Percentiles rank a stretch among this genome's conserved stretches.
phyloP scores from a whole-genome alignment of 2,888 invertebrate species.

The Dascillus cervinus region DNA sequence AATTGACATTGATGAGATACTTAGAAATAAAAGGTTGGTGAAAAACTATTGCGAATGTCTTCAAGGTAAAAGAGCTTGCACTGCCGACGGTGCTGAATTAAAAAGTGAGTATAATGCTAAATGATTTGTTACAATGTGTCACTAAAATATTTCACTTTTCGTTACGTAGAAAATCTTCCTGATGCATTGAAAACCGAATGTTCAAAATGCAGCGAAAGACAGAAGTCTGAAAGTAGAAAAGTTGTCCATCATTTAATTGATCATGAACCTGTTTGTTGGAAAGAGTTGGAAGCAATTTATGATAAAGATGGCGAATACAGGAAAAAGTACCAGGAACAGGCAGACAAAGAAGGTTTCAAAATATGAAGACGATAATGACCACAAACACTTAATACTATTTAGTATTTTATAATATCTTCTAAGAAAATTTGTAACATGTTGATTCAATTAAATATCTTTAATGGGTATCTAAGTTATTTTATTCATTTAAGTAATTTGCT shows the following conservation, averaged over 20 bases:
- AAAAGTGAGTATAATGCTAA: constrained; percentile 50
- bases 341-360: constrained; percentile 46
- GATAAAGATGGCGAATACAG: constrained; percentile 59
- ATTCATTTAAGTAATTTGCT: too few relatives aligned
- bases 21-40: constrained; percentile 56
- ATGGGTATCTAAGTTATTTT: too few relatives aligned
- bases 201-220: constrained; percentile 55
- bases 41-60: constrained; percentile 42
- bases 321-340: constrained; percentile 53
- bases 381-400: too few relatives aligned
- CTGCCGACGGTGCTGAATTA: constrained; percentile 60
- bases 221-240: constrained; percentile 52
- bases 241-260: constrained; percentile 57
- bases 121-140: background rate
- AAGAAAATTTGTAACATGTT: too few relatives aligned
- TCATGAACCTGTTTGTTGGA: constrained; percentile 56
- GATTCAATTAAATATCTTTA: too few relatives aligned
- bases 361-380: too few relatives aligned
- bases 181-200: constrained; percentile 62
- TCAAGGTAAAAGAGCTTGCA: constrained; percentile 57
- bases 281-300: constrained; percentile 53
- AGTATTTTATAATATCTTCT: too few relatives aligned
- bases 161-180: constrained; percentile 52
- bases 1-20: constrained; percentile 58
- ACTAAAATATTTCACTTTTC: background rate